Evolutionary conservation across 2,888 invertebrate genomes (phyloP).

Genomic region (Melanostoma mellinum): DNA sequence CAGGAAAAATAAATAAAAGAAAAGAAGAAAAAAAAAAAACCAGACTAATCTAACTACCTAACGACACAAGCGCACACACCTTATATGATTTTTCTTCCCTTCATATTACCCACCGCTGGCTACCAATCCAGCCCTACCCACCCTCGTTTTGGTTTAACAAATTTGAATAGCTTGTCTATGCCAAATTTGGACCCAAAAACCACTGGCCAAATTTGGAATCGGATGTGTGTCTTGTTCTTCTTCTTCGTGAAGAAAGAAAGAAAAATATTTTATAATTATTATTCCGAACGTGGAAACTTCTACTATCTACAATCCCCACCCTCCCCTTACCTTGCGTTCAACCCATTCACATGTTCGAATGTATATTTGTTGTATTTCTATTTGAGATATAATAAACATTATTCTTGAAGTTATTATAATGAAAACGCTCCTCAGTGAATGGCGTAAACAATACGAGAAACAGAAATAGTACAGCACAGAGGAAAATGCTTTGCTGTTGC

Average conservation of each 20-base stretch:
- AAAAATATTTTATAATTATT: slow-evolving; percentile 15
- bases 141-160: slow-evolving; percentile 44
- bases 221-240: slow-evolving; percentile 42
- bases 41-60: slow-evolving; percentile 61
- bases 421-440: slow-evolving; percentile 47
- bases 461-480: slow-evolving; percentile 15
- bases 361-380: background rate
- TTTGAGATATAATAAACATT: slow-evolving; percentile 36
- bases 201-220: slow-evolving; percentile 67
- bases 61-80: slow-evolving; percentile 38
- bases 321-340: background rate
- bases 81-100: slow-evolving; percentile 49
- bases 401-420: slow-evolving; percentile 38
- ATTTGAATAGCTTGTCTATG: slow-evolving; percentile 60
- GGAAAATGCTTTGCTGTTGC: slow-evolving; percentile 67
- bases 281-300: slow-evolving; percentile 45
- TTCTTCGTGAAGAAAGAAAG: slow-evolving; percentile 6
- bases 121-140: slow-evolving; percentile 26
- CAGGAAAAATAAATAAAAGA: slow-evolving; percentile 10
- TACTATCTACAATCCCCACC: background rate
- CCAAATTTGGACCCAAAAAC: slow-evolving; percentile 38
- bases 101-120: background rate
- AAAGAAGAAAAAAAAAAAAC: slow-evolving; percentile 39
- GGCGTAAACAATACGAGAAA: slow-evolving; percentile 59
- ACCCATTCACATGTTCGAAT: slow-evolving; percentile 1